Percentiles rank a stretch among this genome's conserved stretches.
phyloP scores from a whole-genome alignment of 2,888 invertebrate genomes.

The Smittia aterrima region DNA sequence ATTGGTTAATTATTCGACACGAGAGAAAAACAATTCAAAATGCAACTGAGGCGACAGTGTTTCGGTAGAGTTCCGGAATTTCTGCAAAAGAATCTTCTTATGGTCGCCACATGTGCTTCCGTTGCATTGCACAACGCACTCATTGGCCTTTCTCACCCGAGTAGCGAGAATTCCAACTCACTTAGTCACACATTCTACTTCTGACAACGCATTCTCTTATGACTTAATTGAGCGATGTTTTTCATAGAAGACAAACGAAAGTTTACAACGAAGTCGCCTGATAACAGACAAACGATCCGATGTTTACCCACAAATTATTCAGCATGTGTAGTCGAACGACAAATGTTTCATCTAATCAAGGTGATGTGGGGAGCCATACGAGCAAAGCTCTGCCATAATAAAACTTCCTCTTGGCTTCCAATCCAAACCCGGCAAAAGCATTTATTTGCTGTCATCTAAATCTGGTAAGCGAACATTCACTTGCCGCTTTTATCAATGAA shows the following conservation, averaged over 20 bases:
- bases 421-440: background rate
- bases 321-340: too few relatives aligned
- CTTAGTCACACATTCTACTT: background rate
- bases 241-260: background rate
- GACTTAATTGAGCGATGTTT: background rate
- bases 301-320: background rate
- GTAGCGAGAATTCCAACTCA: background rate
- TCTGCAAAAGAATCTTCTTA: background rate
- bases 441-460: constrained; percentile 12
- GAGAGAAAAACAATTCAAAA: background rate
- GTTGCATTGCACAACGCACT: background rate
- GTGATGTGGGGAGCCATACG: constrained; percentile 9
- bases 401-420: constrained; percentile 22
- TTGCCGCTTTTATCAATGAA: constrained; percentile 10
- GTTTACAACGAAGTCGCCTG: background rate
- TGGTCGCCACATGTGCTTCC: constrained; percentile 18
- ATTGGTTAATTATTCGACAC: constrained; percentile 8
- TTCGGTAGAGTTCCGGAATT: background rate
- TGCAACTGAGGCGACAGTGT: too few relatives aligned
- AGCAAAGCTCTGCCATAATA: background rate
- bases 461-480: background rate
- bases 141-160: background rate
- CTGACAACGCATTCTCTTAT: background rate
- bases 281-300: background rate
- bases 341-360: constrained; percentile 11